Conservation (phyloP, 2,888 invertebrate species). For the Stenchaetothrips biformis region DNA sequence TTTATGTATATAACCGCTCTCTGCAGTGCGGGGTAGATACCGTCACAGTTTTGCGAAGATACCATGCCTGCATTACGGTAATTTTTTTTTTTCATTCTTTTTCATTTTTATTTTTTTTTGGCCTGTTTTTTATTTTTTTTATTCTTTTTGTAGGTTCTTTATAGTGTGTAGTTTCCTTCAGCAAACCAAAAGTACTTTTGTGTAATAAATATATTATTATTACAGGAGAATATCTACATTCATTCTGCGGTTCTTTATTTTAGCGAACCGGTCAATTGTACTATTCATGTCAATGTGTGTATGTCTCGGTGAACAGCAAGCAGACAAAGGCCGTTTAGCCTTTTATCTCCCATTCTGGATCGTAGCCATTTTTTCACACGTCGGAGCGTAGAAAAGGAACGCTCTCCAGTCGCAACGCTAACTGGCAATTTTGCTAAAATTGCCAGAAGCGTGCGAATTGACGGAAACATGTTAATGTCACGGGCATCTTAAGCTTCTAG, state of each 20-base stretch:
- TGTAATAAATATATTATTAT: no score
- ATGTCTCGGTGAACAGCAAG: neutral
- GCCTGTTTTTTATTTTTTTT: neutral
- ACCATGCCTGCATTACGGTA: no score
- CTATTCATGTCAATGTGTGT: neutral
- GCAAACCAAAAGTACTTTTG: no score
- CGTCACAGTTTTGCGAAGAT: no score
- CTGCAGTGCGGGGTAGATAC: no score
- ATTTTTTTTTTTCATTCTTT: neutral
- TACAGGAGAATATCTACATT: no score
- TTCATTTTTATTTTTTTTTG: neutral
- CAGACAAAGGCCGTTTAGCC: neutral
- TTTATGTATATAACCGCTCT: no score
- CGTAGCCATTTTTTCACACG: neutral
- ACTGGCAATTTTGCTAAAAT: neutral
- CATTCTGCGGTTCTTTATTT: no score
- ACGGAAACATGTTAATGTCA: neutral
- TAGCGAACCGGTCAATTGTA: no score
- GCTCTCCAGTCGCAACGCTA: neutral
- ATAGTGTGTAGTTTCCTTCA: no score
- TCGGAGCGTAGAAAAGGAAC: no score
- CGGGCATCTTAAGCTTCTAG: neutral
- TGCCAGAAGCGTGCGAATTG: neutral
- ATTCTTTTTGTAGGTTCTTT: no score
- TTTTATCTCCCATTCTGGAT: neutral